Percentiles rank a stretch among this genome's conserved stretches.
Evolutionary conservation across 1,140 invertebrate genomes (phyloP).

Genomic region (Apocrypta bakeri): DNA sequence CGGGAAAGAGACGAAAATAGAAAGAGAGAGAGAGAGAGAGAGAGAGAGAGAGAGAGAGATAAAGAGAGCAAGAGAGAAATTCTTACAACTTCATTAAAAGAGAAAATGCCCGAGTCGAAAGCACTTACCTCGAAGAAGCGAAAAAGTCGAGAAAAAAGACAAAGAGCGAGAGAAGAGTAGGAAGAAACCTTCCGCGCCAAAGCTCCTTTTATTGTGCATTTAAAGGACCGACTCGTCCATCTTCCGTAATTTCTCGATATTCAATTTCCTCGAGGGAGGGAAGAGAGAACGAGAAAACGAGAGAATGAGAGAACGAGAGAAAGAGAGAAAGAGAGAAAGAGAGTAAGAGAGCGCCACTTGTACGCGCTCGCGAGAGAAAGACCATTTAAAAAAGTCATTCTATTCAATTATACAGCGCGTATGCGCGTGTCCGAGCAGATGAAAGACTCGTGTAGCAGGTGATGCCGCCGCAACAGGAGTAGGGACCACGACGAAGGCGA

Average conservation of each 20-base stretch:
- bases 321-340: neutral
- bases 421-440: neutral
- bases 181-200: slow-evolving; percentile 53
- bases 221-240: slow-evolving; percentile 37
- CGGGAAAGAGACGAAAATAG: no score
- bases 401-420: slow-evolving; percentile 32
- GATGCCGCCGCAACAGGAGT: neutral
- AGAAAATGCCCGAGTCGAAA: slow-evolving; percentile 28
- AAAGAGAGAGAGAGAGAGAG: neutral
- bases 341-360: no score
- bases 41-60: neutral
- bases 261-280: slow-evolving; percentile 25
- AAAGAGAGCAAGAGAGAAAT: neutral
- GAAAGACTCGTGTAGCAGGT: neutral
- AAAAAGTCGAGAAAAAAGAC: neutral
- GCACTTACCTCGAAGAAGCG: slow-evolving; percentile 21
- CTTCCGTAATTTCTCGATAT: slow-evolving; percentile 43
- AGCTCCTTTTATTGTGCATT: slow-evolving; percentile 42
- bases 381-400: slow-evolving; percentile 44
- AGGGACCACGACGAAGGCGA: neutral
- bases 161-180: slow-evolving; percentile 37
- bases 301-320: neutral
- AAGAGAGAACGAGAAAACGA: neutral
- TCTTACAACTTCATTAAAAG: slow-evolving; percentile 38
- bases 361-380: neutral